Conservation (phyloP, 2,888 invertebrate species). For the Salticus scenicus region DNA sequence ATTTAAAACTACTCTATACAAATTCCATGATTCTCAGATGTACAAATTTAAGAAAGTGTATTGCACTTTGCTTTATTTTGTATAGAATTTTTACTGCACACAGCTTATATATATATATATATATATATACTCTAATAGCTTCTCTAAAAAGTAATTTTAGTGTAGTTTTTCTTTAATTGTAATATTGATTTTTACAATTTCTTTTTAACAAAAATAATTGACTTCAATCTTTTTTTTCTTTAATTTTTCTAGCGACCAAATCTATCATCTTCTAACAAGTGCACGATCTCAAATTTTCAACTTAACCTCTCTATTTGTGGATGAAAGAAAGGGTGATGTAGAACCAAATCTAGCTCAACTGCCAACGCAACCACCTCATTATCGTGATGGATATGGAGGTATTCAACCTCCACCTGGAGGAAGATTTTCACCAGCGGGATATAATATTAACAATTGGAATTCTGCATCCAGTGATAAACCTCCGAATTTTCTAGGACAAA, state of each 20-base stretch:
- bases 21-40: too few species aligned
- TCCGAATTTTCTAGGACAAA: neutral
- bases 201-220: too few species aligned
- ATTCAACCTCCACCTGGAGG: slow-evolving; percentile 34
- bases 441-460: slow-evolving; percentile 27
- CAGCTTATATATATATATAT: too few species aligned
- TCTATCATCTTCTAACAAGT: slow-evolving; percentile 67
- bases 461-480: slow-evolving; percentile 37
- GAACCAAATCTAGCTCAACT: slow-evolving; percentile 69
- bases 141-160: too few species aligned
- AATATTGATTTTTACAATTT: too few species aligned
- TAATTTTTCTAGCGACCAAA: slow-evolving; percentile 68
- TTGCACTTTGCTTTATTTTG: too few species aligned
- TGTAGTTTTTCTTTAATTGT: too few species aligned
- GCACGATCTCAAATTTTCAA: slow-evolving; percentile 71
- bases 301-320: slow-evolving; percentile 71
- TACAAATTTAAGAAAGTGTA: too few species aligned
- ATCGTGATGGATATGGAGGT: slow-evolving; percentile 58
- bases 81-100: too few species aligned
- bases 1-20: too few species aligned
- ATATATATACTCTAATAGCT: too few species aligned
- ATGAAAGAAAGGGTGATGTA: slow-evolving; percentile 71
- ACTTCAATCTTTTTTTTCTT: neutral
- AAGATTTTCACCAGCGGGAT: slow-evolving; percentile 41
- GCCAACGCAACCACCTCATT: slow-evolving; percentile 44